Conservation (phyloP, 1,140 invertebrate genomes). For the Nephotettix cincticeps region DNA sequence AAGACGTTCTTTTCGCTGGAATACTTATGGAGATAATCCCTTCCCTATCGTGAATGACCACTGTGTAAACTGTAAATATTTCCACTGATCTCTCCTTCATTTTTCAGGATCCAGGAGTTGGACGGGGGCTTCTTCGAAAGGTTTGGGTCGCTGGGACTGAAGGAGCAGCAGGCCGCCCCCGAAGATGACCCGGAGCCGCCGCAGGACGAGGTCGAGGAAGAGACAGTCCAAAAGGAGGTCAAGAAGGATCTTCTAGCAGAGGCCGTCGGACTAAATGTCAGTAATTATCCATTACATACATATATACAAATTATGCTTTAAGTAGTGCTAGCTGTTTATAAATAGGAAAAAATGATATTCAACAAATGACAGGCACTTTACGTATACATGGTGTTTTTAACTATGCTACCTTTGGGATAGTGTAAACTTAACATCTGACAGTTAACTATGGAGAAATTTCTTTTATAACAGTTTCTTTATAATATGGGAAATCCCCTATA, state of each 20-base stretch:
- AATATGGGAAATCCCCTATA: too few species aligned
- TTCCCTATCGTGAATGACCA: too few species aligned
- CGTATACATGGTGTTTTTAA: too few species aligned
- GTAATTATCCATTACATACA: constrained; percentile 46
- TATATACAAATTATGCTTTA: neutral
- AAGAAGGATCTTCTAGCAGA: constrained; percentile 44
- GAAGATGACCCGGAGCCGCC: constrained; percentile 27
- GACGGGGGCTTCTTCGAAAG: constrained; percentile 80
- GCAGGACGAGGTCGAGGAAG: constrained; percentile 28
- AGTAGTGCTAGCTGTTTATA: neutral
- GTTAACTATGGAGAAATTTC: too few species aligned
- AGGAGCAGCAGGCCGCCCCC: constrained; percentile 52
- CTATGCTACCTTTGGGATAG: too few species aligned
- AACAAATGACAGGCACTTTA: too few species aligned
- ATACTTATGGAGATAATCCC: too few species aligned
- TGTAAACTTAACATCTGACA: too few species aligned
- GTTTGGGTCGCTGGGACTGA: constrained; percentile 64
- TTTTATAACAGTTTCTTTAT: too few species aligned
- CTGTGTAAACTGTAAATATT: too few species aligned
- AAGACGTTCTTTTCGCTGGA: too few species aligned
- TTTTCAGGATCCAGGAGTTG: constrained; percentile 68
- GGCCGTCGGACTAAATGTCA: constrained; percentile 70
- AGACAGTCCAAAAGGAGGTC: constrained; percentile 42
- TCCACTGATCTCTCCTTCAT: constrained; percentile 30
- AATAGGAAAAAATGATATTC: neutral